Evolutionary conservation across 2,113 vertebrate genomes (phyloP).

Genomic region (Micronycteris hirsuta): DNA sequence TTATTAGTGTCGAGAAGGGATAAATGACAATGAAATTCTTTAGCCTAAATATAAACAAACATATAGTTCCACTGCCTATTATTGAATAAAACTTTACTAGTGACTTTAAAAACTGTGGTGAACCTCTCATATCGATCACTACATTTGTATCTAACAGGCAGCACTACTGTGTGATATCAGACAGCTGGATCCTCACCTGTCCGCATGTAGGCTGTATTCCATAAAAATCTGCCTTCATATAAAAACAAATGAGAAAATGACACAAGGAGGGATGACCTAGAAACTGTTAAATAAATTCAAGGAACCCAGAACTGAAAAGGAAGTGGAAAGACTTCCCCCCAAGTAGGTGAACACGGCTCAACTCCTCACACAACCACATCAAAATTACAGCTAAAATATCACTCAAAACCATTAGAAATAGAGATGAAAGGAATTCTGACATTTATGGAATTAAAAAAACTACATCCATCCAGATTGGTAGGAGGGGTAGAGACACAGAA

Average conservation of each 20-base stretch:
- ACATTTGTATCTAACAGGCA: background rate
- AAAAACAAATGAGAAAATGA: conserved; percentile 23
- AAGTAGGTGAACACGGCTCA: too few species aligned
- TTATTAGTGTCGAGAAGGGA: conserved; percentile 21
- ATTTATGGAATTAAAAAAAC: too few species aligned
- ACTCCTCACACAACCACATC: too few species aligned
- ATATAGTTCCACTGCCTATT: background rate
- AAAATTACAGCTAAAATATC: too few species aligned
- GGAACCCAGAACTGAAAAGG: background rate
- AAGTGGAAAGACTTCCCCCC: background rate
- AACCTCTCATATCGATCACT: background rate
- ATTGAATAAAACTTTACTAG: background rate
- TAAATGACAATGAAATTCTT: background rate
- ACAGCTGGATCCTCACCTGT: background rate
- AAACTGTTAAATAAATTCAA: conserved; percentile 36
- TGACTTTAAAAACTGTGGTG: background rate
- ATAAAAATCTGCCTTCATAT: background rate
- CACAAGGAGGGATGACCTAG: background rate
- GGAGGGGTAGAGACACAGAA: too few species aligned
- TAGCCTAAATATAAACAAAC: background rate
- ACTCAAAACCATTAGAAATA: too few species aligned
- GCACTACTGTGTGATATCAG: background rate
- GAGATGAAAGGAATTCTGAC: too few species aligned
- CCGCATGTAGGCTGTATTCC: background rate
- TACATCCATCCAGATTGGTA: too few species aligned